phyloP scores from a whole-genome alignment of 2,113 vertebrate species.

The Alligator mississippiensis region DNA sequence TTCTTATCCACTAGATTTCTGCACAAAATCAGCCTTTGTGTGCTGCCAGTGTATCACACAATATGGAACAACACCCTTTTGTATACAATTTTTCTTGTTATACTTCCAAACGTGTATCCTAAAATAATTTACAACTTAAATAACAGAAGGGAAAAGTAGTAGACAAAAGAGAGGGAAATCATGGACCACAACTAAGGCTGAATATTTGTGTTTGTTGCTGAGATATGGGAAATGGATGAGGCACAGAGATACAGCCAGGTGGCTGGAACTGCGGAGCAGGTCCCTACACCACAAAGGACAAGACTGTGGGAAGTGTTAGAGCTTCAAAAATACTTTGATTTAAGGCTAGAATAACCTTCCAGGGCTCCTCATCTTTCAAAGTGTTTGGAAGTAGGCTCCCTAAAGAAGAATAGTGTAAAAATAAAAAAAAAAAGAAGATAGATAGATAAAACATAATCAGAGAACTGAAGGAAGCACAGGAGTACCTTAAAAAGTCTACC shows the following conservation, averaged over 20 bases:
- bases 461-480: not conserved
- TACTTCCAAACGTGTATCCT: not conserved
- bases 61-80: not conserved
- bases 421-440: too few relatives aligned
- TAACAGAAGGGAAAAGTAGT: not conserved
- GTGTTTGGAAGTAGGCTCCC: not conserved
- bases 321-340: not conserved
- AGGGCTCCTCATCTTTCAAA: not conserved
- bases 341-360: not conserved
- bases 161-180: not conserved
- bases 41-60: not conserved
- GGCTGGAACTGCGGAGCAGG: not conserved
- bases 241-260: not conserved
- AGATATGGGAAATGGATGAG: not conserved
- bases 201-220: not conserved
- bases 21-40: not conserved
- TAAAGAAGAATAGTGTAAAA: not conserved
- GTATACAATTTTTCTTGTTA: rapidly evolving
- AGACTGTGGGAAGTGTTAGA: not conserved
- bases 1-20: not conserved
- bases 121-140: not conserved
- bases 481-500: not conserved
- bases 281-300: not conserved
- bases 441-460: not conserved
- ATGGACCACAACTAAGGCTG: not conserved